Percentiles rank a stretch among this genome's conserved stretches.
Evolutionary conservation across 2,888 invertebrate genomes (phyloP).

Genomic region (Micropterix aruncella): DNA sequence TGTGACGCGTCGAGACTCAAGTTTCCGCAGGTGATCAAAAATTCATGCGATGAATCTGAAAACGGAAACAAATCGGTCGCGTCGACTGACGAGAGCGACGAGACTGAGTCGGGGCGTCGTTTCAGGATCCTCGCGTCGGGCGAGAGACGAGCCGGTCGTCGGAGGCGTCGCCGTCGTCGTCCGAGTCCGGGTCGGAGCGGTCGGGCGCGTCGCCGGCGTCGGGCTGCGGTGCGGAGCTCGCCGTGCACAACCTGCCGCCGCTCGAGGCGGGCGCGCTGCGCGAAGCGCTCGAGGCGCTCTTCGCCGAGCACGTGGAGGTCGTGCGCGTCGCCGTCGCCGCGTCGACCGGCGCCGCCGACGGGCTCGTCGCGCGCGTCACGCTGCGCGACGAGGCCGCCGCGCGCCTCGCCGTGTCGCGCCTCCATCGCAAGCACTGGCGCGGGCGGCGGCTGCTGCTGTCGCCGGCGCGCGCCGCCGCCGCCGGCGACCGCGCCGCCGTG

Average conservation of each 20-base stretch:
- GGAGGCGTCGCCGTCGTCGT: too few relatives aligned
- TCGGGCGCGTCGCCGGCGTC: background rate
- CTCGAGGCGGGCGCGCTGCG: slow-evolving; percentile 26
- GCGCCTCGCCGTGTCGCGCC: slow-evolving; percentile 61
- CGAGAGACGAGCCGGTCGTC: too few relatives aligned
- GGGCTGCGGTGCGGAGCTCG: slow-evolving; percentile 22
- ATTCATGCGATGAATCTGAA: too few relatives aligned
- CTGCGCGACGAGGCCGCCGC: slow-evolving; percentile 58
- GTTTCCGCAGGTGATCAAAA: slow-evolving; percentile 6
- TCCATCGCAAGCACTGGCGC: slow-evolving; percentile 57
- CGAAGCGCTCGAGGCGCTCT: slow-evolving; percentile 8
- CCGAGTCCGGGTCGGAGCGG: background rate
- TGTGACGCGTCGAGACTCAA: slow-evolving; percentile 6
- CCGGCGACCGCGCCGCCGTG: slow-evolving; percentile 47
- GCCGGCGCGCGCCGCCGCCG: slow-evolving; percentile 45
- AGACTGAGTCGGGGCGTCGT: too few relatives aligned
- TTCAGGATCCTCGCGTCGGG: too few relatives aligned
- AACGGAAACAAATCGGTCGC: too few relatives aligned
- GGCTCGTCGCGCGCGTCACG: slow-evolving; percentile 52
- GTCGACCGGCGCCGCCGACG: slow-evolving; percentile 30
- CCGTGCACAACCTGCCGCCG: slow-evolving; percentile 29
- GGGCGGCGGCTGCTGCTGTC: slow-evolving; percentile 69
- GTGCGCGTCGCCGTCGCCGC: slow-evolving; percentile 17
- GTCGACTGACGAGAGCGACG: too few relatives aligned
- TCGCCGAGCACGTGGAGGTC: background rate